Percentiles rank a stretch among this genome's conserved stretches.
phyloP scores from a whole-genome alignment of 2,797 vertebrate species.

The Pipistrellus nathusii region DNA sequence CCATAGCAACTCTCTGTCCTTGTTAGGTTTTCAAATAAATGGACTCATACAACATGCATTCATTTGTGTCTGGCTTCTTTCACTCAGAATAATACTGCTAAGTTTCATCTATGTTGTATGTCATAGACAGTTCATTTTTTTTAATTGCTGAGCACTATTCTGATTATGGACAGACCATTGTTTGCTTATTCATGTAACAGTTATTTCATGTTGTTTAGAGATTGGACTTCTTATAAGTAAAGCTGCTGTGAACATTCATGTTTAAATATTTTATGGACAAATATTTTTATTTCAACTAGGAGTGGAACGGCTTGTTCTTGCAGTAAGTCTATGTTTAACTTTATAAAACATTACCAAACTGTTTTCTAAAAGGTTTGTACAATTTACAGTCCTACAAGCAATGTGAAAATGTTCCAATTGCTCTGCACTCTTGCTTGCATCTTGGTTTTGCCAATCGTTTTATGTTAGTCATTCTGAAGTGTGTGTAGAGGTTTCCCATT shows the following conservation, averaged over 20 bases:
- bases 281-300: slow-evolving; percentile 37
- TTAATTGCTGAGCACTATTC: neutral
- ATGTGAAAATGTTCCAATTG: neutral
- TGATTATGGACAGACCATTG: neutral
- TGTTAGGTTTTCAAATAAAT: slow-evolving; percentile 12
- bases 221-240: slow-evolving; percentile 5
- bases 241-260: neutral
- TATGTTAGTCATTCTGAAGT: neutral
- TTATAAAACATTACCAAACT: slow-evolving; percentile 30
- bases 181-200: neutral
- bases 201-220: slow-evolving; percentile 19
- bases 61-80: neutral
- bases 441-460: neutral
- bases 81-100: neutral
- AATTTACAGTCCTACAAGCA: neutral
- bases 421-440: neutral
- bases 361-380: slow-evolving; percentile 51
- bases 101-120: neutral
- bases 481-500: neutral
- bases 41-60: neutral
- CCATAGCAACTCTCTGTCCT: neutral
- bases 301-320: neutral
- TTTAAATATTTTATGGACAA: slow-evolving; percentile 35
- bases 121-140: neutral
- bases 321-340: slow-evolving; percentile 34